A percentile compares a stretch with the other conserved stretches of the same genome.
phyloP scores from a whole-genome alignment of 2,888 invertebrate species.

The Loripinus fragilis region DNA sequence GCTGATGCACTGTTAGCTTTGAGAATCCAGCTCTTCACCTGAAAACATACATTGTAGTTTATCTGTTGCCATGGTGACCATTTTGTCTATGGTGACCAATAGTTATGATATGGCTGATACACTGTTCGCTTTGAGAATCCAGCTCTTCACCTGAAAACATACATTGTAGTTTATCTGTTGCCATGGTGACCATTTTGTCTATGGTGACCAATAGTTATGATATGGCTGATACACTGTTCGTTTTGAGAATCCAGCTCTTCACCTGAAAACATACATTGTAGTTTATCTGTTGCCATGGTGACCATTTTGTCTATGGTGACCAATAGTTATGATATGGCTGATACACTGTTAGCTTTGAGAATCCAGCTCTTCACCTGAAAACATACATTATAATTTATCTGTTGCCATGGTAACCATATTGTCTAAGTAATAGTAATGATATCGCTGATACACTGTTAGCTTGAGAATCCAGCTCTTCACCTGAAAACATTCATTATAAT shows the following conservation, averaged over 20 bases:
- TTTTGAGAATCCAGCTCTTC: too few species aligned
- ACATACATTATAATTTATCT: constrained; percentile 18
- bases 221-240: too few species aligned
- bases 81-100: too few species aligned
- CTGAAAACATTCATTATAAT: neutral
- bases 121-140: too few species aligned
- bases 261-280: too few species aligned
- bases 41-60: neutral
- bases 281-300: constrained; percentile 47
- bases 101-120: too few species aligned
- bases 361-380: neutral
- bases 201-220: too few species aligned
- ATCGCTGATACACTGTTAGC: neutral
- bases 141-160: too few species aligned
- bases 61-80: too few species aligned
- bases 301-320: constrained; percentile 48
- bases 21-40: neutral
- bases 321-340: constrained; percentile 34
- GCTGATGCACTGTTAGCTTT: neutral
- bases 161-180: too few species aligned
- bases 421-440: constrained; percentile 43
- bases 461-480: neutral
- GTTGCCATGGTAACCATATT: constrained; percentile 48
- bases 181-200: too few species aligned
- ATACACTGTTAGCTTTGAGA: neutral